phyloP scores from a whole-genome alignment of 2,797 vertebrate species.

The Antennarius maculatus region DNA sequence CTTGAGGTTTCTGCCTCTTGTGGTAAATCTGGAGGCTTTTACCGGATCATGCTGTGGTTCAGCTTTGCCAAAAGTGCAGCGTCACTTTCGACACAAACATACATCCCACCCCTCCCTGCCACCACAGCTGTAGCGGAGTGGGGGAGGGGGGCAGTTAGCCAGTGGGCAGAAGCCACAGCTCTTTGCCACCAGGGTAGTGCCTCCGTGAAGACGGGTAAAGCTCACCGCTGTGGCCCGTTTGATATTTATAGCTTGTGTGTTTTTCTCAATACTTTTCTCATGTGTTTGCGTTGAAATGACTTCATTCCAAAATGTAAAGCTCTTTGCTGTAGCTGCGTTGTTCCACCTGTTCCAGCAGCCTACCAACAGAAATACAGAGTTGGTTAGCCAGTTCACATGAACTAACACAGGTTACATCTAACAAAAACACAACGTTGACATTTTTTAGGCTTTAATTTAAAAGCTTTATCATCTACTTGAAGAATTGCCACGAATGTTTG shows the following conservation, averaged over 20 bases:
- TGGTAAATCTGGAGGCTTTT: slow-evolving; percentile 66
- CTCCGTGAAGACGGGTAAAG: slow-evolving; percentile 25
- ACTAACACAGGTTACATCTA: too few species aligned
- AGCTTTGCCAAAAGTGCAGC: slow-evolving; percentile 63
- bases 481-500: too few species aligned
- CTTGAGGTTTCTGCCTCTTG: slow-evolving; percentile 72
- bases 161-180: slow-evolving; percentile 49
- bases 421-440: too few species aligned
- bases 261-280: slow-evolving; percentile 3
- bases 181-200: slow-evolving; percentile 37
- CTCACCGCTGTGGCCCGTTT: slow-evolving; percentile 25
- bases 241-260: slow-evolving; percentile 30
- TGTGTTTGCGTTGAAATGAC: slow-evolving; percentile 9
- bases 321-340: background rate
- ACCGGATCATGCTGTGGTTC: slow-evolving; percentile 57
- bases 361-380: background rate
- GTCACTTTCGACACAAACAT: slow-evolving; percentile 71
- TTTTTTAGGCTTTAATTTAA: too few species aligned
- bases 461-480: too few species aligned
- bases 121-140: slow-evolving; percentile 52
- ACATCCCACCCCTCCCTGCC: slow-evolving; percentile 51
- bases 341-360: background rate
- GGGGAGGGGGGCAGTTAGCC: slow-evolving; percentile 43
- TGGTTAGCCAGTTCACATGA: too few species aligned
- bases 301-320: too few species aligned